phyloP scores from a whole-genome alignment of 1,140 invertebrate species.

The Phortica variegata region DNA sequence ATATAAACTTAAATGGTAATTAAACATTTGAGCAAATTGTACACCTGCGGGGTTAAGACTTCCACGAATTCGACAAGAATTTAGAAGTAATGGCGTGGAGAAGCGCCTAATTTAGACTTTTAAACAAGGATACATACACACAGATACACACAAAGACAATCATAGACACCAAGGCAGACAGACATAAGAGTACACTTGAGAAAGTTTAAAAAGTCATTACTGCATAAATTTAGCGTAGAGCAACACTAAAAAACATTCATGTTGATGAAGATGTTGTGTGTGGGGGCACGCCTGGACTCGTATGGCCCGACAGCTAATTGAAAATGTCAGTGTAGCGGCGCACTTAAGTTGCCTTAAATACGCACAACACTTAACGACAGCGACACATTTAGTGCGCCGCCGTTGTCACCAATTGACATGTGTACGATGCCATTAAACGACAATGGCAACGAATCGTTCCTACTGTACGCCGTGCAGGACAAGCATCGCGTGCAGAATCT shows the following conservation, averaged over 20 bases:
- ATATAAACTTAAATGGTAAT: neutral
- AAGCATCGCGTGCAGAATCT: conserved; percentile 17
- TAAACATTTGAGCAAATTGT: neutral
- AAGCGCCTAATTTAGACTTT: too few species aligned
- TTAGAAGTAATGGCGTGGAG: too few species aligned
- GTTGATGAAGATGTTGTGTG: too few species aligned
- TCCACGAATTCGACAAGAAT: too few species aligned
- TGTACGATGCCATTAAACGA: neutral
- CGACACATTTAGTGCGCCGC: conserved; percentile 13
- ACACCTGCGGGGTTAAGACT: too few species aligned
- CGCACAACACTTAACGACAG: neutral
- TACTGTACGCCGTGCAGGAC: conserved; percentile 22
- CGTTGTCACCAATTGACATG: neutral
- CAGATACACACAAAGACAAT: too few species aligned
- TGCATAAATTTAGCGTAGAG: conserved; percentile 34
- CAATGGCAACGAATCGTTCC: conserved; percentile 28
- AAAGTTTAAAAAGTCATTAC: conserved; percentile 53
- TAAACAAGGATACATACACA: too few species aligned
- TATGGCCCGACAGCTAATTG: too few species aligned
- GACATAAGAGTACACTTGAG: conserved; percentile 13
- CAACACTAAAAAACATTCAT: too few species aligned
- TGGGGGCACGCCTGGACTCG: too few species aligned
- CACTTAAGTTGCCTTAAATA: conserved; percentile 26
- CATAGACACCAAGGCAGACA: conserved; percentile 2
- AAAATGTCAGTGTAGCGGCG: neutral